Conservation (phyloP, 2,888 invertebrate species). For the Cantharis rufa region DNA sequence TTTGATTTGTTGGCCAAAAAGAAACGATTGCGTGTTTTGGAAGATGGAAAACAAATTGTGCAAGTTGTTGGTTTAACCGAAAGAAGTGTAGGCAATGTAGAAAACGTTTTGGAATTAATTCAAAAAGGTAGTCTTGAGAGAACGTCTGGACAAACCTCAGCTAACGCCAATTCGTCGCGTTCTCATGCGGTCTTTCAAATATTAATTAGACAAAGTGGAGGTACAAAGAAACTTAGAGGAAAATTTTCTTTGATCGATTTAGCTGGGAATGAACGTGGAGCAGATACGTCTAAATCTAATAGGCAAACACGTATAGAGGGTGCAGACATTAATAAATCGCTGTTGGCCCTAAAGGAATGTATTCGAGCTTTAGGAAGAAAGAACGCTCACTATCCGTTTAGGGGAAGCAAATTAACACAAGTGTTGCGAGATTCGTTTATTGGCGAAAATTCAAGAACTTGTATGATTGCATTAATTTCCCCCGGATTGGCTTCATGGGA, state of each 20-base stretch:
- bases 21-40: conserved; percentile 89
- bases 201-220: conserved; percentile 74
- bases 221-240: conserved; percentile 69
- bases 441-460: conserved; percentile 98
- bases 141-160: conserved; percentile 96
- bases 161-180: conserved; percentile 96
- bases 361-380: conserved; percentile 94
- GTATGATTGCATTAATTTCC: conserved; percentile 99
- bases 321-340: conserved; percentile 96
- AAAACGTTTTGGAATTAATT: conserved; percentile 91
- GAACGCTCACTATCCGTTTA: conserved; percentile 95
- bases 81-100: conserved; percentile 84
- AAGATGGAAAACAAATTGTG: conserved; percentile 96
- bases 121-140: conserved; percentile 86
- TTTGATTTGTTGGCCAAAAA: conserved; percentile 90
- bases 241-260: conserved; percentile 98
- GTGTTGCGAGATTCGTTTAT: conserved; percentile 97
- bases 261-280: conserved; percentile 97
- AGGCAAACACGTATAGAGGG: conserved; percentile 90
- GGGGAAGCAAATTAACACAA: conserved; percentile 94
- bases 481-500: conserved; percentile 96
- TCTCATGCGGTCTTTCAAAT: conserved; percentile 99
- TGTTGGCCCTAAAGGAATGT: conserved; percentile 95
- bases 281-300: conserved; percentile 97
- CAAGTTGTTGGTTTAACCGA: conserved; percentile 97